These are phyloP conservation scores for Pelochelys cantorii DNA, from an alignment of 2,797 vertebrate species.

Conservation along the genomic window DNA sequence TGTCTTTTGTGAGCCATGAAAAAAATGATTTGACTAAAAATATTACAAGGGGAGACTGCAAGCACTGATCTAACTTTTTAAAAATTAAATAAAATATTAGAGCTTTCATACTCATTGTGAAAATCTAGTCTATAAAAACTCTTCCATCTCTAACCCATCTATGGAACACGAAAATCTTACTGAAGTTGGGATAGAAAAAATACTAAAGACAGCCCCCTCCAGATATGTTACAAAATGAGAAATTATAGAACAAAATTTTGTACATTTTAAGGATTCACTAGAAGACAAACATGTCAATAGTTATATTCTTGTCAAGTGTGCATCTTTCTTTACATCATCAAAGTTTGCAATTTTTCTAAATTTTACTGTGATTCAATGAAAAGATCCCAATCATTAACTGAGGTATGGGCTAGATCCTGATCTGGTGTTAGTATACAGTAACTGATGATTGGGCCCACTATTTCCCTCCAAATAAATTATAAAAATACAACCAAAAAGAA, in stretches of 20 bases:
- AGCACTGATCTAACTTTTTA: background rate
- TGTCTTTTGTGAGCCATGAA: background rate
- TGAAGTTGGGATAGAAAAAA: constrained; percentile 37
- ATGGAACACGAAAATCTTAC: constrained; percentile 58
- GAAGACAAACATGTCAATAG: background rate
- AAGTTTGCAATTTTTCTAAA: background rate
- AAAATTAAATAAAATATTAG: background rate
- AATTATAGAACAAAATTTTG: constrained; percentile 38
- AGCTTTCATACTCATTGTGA: background rate
- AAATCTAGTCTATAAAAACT: background rate
- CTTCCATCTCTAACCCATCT: background rate
- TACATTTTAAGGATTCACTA: constrained; percentile 38
- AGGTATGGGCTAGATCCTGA: background rate
- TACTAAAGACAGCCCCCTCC: constrained; percentile 23
- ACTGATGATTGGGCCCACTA: background rate
- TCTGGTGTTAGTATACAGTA: constrained; percentile 22
- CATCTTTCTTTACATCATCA: background rate
- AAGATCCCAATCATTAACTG: background rate
- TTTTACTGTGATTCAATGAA: background rate
- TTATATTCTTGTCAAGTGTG: background rate
- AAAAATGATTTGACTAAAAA: background rate
- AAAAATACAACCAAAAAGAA: constrained; percentile 26
- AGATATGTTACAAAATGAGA: constrained; percentile 46
- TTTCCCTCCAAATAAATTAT: background rate
- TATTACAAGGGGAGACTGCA: background rate